Base-by-base conservation (phyloP, 2,113 vertebrate genomes). In the Climacteris rufus region DNA sequence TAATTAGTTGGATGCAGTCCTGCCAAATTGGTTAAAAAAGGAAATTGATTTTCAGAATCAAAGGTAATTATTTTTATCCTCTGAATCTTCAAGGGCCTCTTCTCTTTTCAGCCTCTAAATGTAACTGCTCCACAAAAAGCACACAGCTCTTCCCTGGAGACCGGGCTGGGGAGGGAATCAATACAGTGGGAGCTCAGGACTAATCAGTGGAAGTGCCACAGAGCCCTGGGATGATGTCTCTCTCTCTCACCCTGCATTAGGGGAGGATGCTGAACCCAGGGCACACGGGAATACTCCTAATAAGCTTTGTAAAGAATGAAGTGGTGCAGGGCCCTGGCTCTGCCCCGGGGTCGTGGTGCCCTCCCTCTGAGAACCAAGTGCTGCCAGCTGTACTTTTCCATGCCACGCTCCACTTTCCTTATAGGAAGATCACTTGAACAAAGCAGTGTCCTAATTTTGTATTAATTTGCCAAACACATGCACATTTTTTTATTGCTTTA, bases 291-390 rank as follows among this genome's bases (percentile, higher is more conserved):
- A 15, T 16, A 7, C 3, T 28, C 37, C n/a, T 11, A 4, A 13
- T 7, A 7, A 2, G 0, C 3, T 35, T 37, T 50, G 3, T 2
- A 31, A 74, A 25, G 40, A 25, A 23, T 0, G 3, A 3, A 52
- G 37, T 2, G 6, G 1, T 9, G 4, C 27, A 21, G 24, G 30
- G 4, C 20, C 60, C 39, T 3, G 4, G 18, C 0, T 15, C 5
- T 35, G 65, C 57, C 56, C 0, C 1, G 20, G 68, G 81, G 28
- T 28, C 10, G 1, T n/a, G 45, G 12, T 3, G 52, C 1, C 1
- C 61, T 65, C 2, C 2, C 53, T 25, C 2, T 8, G 53, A 35
- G 44, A 59, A 30, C 8, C 1, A 16, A 13, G 13, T 16, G 2
- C 44, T 72, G 25, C 47, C 49, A 69, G 21, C 22, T 45, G 6